phyloP scores from a whole-genome alignment of 2,888 invertebrate species.

The Dryobotodes eremita region DNA sequence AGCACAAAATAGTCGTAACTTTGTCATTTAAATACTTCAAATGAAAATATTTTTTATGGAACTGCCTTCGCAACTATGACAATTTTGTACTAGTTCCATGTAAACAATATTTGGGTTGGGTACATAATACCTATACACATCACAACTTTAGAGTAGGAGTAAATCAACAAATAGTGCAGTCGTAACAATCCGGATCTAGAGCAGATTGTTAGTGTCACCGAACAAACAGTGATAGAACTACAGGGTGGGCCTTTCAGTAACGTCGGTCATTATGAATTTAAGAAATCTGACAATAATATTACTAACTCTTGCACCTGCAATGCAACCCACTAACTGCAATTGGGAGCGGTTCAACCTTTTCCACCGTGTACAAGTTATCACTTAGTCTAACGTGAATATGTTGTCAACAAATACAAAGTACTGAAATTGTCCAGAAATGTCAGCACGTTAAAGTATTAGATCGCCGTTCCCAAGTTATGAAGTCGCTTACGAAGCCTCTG shows the following conservation, averaged over 20 bases:
- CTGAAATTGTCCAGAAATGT: constrained; percentile 24
- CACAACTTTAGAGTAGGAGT: constrained; percentile 48
- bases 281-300: constrained; percentile 89
- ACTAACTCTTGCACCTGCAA: constrained; percentile 78
- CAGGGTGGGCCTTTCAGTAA: constrained; percentile 83
- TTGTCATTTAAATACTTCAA: constrained; percentile 57
- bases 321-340: constrained; percentile 68
- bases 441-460: constrained; percentile 50
- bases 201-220: constrained; percentile 34
- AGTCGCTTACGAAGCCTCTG: constrained; percentile 55
- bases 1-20: constrained; percentile 77
- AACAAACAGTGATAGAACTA: constrained; percentile 80
- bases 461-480: constrained; percentile 64
- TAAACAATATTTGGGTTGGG: constrained; percentile 47
- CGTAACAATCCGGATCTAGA: constrained; percentile 65
- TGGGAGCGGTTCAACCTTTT: constrained; percentile 62
- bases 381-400: constrained; percentile 41
- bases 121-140: constrained; percentile 33
- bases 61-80: constrained; percentile 73
- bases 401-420: constrained; percentile 38
- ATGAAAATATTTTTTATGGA: constrained; percentile 57
- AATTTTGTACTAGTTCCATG: constrained; percentile 70
- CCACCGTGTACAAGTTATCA: constrained; percentile 38
- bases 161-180: constrained; percentile 66
- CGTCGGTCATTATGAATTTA: constrained; percentile 85